Evolutionary conservation across 2,797 vertebrate genomes (phyloP).

Genomic region (Numenius phaeopus): DNA sequence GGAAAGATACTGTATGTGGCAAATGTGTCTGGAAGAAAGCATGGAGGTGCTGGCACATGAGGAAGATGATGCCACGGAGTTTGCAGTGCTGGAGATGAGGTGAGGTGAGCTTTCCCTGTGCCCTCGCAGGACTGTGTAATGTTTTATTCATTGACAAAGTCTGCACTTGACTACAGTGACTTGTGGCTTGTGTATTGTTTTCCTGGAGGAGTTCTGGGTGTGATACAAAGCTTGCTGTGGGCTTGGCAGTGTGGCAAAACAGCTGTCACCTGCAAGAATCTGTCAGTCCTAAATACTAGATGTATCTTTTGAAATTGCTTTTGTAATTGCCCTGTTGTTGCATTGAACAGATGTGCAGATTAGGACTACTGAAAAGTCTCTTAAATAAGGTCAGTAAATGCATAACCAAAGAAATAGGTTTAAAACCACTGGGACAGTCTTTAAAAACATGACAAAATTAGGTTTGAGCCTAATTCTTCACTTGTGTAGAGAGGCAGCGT

Average conservation of each 20-base stretch:
- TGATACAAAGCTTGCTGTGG: not conserved
- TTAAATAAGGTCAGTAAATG: not conserved
- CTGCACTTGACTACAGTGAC: not conserved
- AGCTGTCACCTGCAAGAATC: slow-evolving; percentile 58
- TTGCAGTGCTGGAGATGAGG: not conserved
- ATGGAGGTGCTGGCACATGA: accelerated
- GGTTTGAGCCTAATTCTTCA: not conserved
- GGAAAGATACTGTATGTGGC: not conserved
- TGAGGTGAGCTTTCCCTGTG: not conserved
- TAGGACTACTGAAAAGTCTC: not conserved
- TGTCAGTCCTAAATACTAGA: not conserved
- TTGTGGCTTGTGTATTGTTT: not conserved
- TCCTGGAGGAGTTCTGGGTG: slow-evolving; percentile 8
- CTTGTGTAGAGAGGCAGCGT: not conserved
- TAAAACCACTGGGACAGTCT: not conserved
- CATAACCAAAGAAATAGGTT: not conserved
- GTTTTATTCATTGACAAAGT: not conserved
- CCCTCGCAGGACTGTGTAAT: not conserved
- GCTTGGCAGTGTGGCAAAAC: slow-evolving; percentile 10
- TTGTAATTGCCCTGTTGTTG: slow-evolving; percentile 18
- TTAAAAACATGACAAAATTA: not conserved
- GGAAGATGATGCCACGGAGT: accelerated
- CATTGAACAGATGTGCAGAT: not conserved
- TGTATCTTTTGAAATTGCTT: not conserved
- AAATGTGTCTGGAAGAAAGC: not conserved